Base-by-base conservation (phyloP, 2,888 invertebrate species). In the Sinodicranocentrus sp. region DNA sequence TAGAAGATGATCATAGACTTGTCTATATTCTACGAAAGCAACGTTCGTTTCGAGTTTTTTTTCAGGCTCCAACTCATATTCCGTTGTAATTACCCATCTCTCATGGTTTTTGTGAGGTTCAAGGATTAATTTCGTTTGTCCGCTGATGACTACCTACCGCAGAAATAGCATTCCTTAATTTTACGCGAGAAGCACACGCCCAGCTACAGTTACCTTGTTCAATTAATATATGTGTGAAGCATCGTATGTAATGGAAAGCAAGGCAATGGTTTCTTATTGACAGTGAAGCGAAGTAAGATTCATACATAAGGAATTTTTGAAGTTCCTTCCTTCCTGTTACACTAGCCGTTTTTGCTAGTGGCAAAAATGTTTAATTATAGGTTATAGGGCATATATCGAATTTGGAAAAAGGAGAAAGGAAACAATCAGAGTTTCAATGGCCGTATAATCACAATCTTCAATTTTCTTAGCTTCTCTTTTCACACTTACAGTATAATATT, bases 201-300 rank as follows among this genome's bases (percentile, higher is more conserved):
- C 75, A 67, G 65, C 39, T 61, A 48, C 82, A 65, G 54, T 67
- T 80, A 73, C 80, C 67, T 57, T 72, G 65, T 54, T 71, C 80
- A 72, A 19, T 23, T 59, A 8, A 15, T 26, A 25, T n/a, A 15
- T 3, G 15, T 33, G 33, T 33, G 33, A 3, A 48, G 17, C 15
- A 48, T 48, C n/a, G 48, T 48, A 48, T 10, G 15, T 10, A 13
- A 48, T 6, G 13, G 39, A 48, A 48, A 33, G 33, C 33, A 33
- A 33, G 33, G 33, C 10, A 10, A 33, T 6, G 33, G 5, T n/a
- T n/a, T 10, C 33, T 10, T 33, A 59, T 59, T 19, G 13, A 23
- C 10, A 6, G 54, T 10, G 21, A 19, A 59, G 25, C 59, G 25
- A 25, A 59, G 15, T 2, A 59, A 23, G 59, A 59, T 59, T 23